Evolutionary conservation across 2,888 invertebrate genomes (phyloP), one percentile per base, ranked within the genome.

Genomic region (Pristionchus mayeri): DNA sequence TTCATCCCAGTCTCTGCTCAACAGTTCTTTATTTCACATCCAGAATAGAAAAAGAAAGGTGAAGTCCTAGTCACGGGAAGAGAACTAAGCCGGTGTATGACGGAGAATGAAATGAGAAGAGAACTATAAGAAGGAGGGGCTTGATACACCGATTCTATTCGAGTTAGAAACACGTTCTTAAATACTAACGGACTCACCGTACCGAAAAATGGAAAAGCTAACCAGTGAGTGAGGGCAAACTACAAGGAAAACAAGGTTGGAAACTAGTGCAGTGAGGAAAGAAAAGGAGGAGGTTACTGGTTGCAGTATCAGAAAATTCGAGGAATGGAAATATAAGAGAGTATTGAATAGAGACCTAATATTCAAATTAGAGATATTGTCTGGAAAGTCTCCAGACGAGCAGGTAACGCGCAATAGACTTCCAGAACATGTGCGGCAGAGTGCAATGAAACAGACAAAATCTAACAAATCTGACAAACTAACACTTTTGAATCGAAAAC

Each of bases 101-200:
- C 50, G 21, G 27, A 40, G 40, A 34, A 50, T 78, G 76, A 78
- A 50, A 71, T 71, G 37, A 37, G 44, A 24, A 50, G 76, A 76
- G 76, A 78, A 48, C 76, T 48, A 78, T 71, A 78, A 78, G n/a
- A n/a, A 18, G 75, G 48, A 78, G 76, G 27, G 75, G 24, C 37
- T 27, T n/a, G 50, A 78, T 78, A 78, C 76, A 78, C 76, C 76
- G 76, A 78, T 78, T 48, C 50, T 78, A 78, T 4, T 30, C 34
- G 50, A 18, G 50, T 48, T 48, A 48, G 27, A 50, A 18, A 78
- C 76, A 78, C 76, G 76, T 78, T 78, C 50, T 48, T 78, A 48
- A 78, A 78, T 78, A 78, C 76, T 50, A 50, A 50, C 11, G 50
- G 40, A 30, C 76, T 78, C 76, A 78, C 76, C 76, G 76, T 78